phyloP scores from a whole-genome alignment of 2,797 vertebrate genomes.

The Rhinophrynus dorsalis region DNA sequence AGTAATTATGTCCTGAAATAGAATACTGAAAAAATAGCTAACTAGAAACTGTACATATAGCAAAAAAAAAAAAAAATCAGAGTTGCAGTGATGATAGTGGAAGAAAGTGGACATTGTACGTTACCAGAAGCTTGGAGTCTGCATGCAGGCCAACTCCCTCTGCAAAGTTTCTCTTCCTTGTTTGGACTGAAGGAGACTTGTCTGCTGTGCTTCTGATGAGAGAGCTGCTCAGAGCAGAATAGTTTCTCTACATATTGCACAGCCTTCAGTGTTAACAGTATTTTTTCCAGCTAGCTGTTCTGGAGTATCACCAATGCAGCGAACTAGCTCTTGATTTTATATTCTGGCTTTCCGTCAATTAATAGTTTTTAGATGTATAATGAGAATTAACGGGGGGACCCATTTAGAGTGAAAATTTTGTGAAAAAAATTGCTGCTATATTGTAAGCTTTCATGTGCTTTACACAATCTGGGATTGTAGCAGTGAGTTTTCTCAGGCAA shows the following conservation, averaged over 20 bases:
- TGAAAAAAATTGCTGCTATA: too few species aligned
- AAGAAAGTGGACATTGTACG: constrained; percentile 44
- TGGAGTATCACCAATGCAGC: constrained; percentile 26
- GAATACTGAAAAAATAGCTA: constrained; percentile 46
- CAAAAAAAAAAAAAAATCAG: constrained; percentile 47
- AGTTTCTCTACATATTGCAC: constrained; percentile 50
- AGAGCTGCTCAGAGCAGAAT: constrained; percentile 59
- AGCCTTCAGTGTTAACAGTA: constrained; percentile 35
- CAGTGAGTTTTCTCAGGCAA: too few species aligned
- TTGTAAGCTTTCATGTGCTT: too few species aligned
- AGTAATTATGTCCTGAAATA: constrained; percentile 62
- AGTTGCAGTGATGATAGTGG: constrained; percentile 15
- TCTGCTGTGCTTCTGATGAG: constrained; percentile 57
- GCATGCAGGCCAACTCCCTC: constrained; percentile 58
- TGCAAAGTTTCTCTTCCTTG: constrained; percentile 49
- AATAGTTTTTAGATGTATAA: constrained; percentile 2
- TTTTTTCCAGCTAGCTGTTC: constrained; percentile 23
- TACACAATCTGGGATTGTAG: too few species aligned
- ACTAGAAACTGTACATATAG: constrained; percentile 44
- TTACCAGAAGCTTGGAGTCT: constrained; percentile 61
- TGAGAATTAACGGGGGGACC: too few species aligned
- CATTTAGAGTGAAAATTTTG: too few species aligned
- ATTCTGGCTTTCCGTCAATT: constrained; percentile 21
- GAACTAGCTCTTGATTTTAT: not conserved
- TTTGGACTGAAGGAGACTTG: constrained; percentile 47